Evolutionary conservation across 2,888 invertebrate genomes (phyloP), one percentile per base, ranked within the genome.

Genomic region (Alloscopus bannaensis): DNA sequence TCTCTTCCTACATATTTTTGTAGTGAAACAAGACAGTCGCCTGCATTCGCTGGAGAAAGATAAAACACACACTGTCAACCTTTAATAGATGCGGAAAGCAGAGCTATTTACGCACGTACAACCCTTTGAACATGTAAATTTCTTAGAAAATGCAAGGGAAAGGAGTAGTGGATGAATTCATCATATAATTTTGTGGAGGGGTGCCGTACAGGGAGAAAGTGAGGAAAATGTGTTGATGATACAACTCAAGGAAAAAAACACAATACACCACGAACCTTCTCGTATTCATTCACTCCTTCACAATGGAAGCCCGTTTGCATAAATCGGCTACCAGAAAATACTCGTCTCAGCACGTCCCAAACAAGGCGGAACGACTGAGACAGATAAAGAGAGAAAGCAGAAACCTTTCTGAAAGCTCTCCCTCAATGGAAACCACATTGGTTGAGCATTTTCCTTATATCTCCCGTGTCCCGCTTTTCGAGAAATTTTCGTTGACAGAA

Each of bases 31-130:
- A 13, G 16, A 29, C 24, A 29, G 31, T 45, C 36, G 71, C 50
- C 26, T 72, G 72, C 42, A 22, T 65, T 13, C 64, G n/a, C n/a
- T n/a, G n/a, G n/a, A n/a, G n/a, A n/a, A n/a, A n/a, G n/a, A n/a
- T n/a, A n/a, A n/a, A n/a, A n/a, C n/a, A n/a, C n/a, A n/a, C n/a
- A n/a, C n/a, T n/a, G n/a, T n/a, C n/a, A n/a, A n/a, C n/a, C n/a
- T n/a, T n/a, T n/a, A n/a, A n/a, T n/a, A n/a, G n/a, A n/a, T n/a
- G n/a, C n/a, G n/a, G n/a, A n/a, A n/a, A n/a, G n/a, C n/a, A n/a
- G 18, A 76, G 69, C 69, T 45, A 69, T 77, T 77, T 77, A 77
- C 76, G 69, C 76, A 77, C 76, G 76, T 77, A 69, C 76, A 69
- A n/a, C 29, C 62, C 62, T 52, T 62, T 36, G 60, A 68, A 68